phyloP scores from a whole-genome alignment of 2,888 invertebrate genomes.

The Antheraea assamensis region DNA sequence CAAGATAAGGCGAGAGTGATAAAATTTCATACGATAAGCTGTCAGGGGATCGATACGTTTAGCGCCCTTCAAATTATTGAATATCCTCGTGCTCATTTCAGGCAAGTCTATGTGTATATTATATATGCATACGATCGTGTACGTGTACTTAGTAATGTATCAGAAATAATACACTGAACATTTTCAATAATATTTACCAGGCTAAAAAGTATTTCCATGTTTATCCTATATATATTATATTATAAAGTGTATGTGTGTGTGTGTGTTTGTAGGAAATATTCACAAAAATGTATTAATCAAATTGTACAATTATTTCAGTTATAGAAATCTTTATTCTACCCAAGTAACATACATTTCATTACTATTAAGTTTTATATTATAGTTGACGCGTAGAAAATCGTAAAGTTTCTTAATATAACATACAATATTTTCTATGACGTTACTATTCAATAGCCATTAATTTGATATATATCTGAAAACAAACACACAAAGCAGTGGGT shows the following conservation, averaged over 20 bases:
- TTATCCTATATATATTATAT: not conserved
- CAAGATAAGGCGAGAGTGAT: slow-evolving; percentile 31
- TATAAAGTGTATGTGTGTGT: too few relatives aligned
- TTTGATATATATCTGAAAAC: not conserved
- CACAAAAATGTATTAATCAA: too few relatives aligned
- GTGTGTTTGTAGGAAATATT: too few relatives aligned
- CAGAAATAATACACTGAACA: not conserved
- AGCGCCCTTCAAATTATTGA: slow-evolving; percentile 13
- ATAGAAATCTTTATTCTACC: too few relatives aligned
- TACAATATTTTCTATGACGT: not conserved
- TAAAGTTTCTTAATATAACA: not conserved
- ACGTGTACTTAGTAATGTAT: not conserved
- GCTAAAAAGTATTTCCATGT: not conserved
- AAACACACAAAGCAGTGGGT: not conserved
- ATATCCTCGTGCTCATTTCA: slow-evolving; percentile 3
- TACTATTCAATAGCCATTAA: not conserved
- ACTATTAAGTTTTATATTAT: too few relatives aligned
- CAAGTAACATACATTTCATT: too few relatives aligned
- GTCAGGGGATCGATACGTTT: slow-evolving; percentile 20
- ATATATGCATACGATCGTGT: not conserved
- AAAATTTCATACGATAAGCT: slow-evolving; percentile 41
- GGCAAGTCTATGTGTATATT: not conserved
- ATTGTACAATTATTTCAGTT: too few relatives aligned
- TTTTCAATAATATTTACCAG: not conserved
- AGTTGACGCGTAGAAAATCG: too few relatives aligned